A percentile compares a stretch with the other conserved stretches of the same genome.
phyloP scores from a whole-genome alignment of 2,797 vertebrate genomes.

The Ispidina lecontei region DNA sequence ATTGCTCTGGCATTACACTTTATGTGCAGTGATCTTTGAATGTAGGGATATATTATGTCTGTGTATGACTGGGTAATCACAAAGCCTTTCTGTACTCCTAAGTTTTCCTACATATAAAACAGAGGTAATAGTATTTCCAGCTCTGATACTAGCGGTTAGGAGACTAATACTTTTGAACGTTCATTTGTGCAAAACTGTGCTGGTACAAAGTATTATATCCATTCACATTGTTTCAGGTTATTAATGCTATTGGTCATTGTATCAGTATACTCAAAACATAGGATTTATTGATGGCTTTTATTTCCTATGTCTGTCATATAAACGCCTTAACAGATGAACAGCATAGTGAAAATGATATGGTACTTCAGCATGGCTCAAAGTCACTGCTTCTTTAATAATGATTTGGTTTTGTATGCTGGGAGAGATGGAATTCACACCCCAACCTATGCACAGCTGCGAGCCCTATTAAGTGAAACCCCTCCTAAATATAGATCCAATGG shows the following conservation, averaged over 20 bases:
- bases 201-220: slow-evolving; percentile 49
- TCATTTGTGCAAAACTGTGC: slow-evolving; percentile 1
- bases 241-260: slow-evolving; percentile 53
- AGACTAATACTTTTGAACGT: slow-evolving; percentile 4
- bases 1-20: not conserved
- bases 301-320: slow-evolving; percentile 77
- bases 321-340: slow-evolving; percentile 78
- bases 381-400: slow-evolving; percentile 65
- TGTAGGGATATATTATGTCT: not conserved
- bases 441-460: slow-evolving; percentile 68
- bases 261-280: slow-evolving; percentile 63
- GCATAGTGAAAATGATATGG: slow-evolving; percentile 73
- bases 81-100: not conserved
- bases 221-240: slow-evolving; percentile 63
- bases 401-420: slow-evolving; percentile 56
- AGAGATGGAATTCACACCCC: slow-evolving; percentile 69
- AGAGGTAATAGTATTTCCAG: slow-evolving; percentile 12
- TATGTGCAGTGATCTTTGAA: not conserved
- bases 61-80: not conserved
- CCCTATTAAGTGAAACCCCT: slow-evolving; percentile 68
- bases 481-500: slow-evolving; percentile 69
- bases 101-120: not conserved
- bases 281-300: slow-evolving; percentile 70
- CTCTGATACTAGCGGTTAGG: not conserved
- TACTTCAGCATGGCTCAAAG: slow-evolving; percentile 70